Evolutionary conservation across 2,797 vertebrate species (phyloP).

Genomic region (Lagorchestes hirsutus): DNA sequence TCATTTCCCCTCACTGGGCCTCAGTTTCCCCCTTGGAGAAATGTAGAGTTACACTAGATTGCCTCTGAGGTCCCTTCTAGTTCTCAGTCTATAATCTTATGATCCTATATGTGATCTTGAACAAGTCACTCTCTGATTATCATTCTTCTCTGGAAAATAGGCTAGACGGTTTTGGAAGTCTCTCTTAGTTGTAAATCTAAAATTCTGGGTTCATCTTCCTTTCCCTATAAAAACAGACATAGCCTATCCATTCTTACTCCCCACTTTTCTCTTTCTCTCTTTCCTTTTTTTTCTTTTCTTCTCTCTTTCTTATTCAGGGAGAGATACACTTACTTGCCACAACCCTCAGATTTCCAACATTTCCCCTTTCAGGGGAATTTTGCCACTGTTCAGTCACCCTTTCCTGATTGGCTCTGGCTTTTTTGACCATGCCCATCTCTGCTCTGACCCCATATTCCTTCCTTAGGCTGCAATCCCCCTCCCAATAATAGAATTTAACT

Average conservation of each 20-base stretch:
- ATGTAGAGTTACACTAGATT: background rate
- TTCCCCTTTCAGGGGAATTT: conserved; percentile 60
- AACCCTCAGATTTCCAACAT: conserved; percentile 42
- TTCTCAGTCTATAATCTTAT: background rate
- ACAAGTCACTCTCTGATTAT: background rate
- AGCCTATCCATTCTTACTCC: conserved; percentile 25
- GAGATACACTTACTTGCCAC: conserved; percentile 56
- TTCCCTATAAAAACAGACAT: background rate
- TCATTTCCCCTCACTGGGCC: background rate
- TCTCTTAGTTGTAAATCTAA: background rate
- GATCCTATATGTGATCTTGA: background rate
- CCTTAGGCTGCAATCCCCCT: background rate
- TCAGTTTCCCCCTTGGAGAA: background rate
- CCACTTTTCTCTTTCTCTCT: conserved; percentile 15
- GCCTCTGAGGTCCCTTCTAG: background rate
- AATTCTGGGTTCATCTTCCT: background rate
- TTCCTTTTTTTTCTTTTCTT: conserved; percentile 46
- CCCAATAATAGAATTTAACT: conserved; percentile 24
- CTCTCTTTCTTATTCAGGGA: conserved; percentile 58
- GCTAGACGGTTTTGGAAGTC: background rate
- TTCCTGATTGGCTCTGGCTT: conserved; percentile 8
- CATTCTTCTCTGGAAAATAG: background rate
- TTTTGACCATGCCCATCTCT: conserved; percentile 35
- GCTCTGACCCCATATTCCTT: background rate
- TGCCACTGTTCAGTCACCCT: conserved; percentile 3